phyloP scores from a whole-genome alignment of 1,140 invertebrate species.

The Drosophila funebris region DNA sequence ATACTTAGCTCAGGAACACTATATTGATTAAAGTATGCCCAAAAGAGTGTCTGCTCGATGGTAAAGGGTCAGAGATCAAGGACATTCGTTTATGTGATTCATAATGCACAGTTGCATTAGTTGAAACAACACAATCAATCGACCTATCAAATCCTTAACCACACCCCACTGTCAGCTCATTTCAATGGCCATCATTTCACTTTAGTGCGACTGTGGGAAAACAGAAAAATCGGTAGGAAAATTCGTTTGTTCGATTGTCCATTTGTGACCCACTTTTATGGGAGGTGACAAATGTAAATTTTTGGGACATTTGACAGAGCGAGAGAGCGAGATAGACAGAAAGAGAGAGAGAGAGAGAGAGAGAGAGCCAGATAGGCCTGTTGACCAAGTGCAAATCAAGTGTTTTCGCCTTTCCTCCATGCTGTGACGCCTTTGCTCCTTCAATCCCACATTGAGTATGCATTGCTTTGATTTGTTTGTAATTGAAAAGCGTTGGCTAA shows the following conservation, averaged over 20 bases:
- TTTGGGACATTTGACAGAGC: conserved; percentile 5
- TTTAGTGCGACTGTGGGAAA: not conserved
- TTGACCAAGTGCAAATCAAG: not conserved
- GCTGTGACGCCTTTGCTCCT: not conserved
- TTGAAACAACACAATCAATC: conserved; percentile 3
- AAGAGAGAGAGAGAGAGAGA: not conserved
- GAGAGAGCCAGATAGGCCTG: not conserved
- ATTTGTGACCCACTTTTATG: conserved; percentile 42
- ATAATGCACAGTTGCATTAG: conserved; percentile 22
- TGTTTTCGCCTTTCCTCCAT: not conserved
- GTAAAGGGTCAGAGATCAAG: not conserved
- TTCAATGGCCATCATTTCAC: conserved; percentile 10
- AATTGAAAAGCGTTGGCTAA: conserved; percentile 55
- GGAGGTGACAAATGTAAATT: conserved; percentile 51
- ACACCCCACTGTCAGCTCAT: not conserved
- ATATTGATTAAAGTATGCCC: not conserved
- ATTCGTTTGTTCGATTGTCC: conserved; percentile 27
- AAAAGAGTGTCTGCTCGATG: not conserved
- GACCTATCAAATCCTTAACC: not conserved
- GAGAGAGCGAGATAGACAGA: not conserved
- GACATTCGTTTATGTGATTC: conserved; percentile 4
- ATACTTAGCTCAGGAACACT: not conserved
- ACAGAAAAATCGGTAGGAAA: not conserved
- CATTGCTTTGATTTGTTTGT: conserved; percentile 46
- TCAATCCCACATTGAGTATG: not conserved